Conservation (phyloP, 2,888 invertebrate genomes). For the Pardosa pseudoannulata region DNA sequence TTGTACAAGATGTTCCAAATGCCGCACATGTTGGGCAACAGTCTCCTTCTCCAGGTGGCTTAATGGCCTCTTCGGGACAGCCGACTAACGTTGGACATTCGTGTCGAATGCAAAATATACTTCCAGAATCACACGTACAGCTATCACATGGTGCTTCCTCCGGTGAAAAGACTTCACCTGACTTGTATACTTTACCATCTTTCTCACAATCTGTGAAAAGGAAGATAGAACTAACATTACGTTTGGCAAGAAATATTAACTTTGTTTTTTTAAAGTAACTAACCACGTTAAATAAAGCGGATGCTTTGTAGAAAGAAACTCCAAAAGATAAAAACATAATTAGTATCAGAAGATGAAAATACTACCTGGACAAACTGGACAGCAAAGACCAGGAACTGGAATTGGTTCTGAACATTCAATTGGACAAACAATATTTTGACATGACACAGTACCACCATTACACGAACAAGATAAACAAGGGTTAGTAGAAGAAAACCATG, state of each 20-base stretch:
- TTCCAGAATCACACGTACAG: conserved; percentile 64
- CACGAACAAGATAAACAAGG: conserved; percentile 66
- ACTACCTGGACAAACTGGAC: conserved; percentile 65
- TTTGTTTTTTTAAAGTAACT: no score
- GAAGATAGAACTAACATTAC: no score
- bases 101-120: conserved; percentile 57
- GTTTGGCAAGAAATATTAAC: no score
- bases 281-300: no score
- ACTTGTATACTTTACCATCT: conserved; percentile 50
- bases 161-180: conserved; percentile 60
- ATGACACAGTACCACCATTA: conserved; percentile 61
- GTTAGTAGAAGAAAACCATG: conserved; percentile 52
- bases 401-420: conserved; percentile 60
- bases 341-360: no score
- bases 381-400: conserved; percentile 62
- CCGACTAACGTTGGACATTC: conserved; percentile 63
- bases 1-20: conserved; percentile 53
- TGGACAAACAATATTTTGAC: conserved; percentile 58
- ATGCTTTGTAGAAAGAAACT: no score
- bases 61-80: conserved; percentile 64
- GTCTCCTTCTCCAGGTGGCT: conserved; percentile 47
- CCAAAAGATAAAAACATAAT: no score
- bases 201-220: conserved; percentile 46
- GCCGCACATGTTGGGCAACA: conserved; percentile 70
- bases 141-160: conserved; percentile 51